phyloP scores from a whole-genome alignment of 2,113 vertebrate species.

The Calonectris borealis region DNA sequence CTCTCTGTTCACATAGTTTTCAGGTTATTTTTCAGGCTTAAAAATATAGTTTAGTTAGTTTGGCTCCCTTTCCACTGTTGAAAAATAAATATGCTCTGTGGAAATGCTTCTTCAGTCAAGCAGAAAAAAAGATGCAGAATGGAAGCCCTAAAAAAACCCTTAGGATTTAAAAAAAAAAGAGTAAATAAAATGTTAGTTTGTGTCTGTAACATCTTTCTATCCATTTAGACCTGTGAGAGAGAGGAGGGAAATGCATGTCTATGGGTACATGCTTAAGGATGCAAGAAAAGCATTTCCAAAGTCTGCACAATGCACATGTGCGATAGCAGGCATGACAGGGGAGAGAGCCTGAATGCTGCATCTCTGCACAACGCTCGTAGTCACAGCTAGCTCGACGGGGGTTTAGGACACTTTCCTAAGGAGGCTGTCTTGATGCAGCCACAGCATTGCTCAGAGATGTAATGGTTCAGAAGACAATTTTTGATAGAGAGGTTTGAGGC shows the following conservation, averaged over 20 bases:
- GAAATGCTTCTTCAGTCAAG: neutral
- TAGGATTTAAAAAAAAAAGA: neutral
- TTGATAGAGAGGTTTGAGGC: neutral
- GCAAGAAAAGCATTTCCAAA: neutral
- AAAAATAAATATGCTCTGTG: neutral
- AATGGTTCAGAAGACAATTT: neutral
- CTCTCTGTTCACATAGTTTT: neutral
- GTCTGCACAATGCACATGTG: neutral
- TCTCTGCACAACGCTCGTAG: neutral
- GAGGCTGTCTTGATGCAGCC: neutral
- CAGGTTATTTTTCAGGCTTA: neutral
- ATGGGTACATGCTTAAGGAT: neutral
- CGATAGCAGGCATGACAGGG: rapidly evolving
- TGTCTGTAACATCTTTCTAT: neutral
- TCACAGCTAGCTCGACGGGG: neutral
- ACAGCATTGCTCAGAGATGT: neutral
- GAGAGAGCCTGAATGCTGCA: neutral
- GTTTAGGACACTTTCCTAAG: neutral
- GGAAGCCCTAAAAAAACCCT: neutral
- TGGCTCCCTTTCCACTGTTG: neutral
- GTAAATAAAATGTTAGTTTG: neutral
- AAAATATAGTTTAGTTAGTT: neutral
- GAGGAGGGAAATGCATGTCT: neutral
- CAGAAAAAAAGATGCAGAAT: neutral
- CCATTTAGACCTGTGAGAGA: neutral